A percentile compares a stretch with the other conserved stretches of the same genome.
These are phyloP conservation scores for Eupithecia dodoneata DNA, from an alignment of 2,888 invertebrate genomes.

Conservation along the genomic window DNA sequence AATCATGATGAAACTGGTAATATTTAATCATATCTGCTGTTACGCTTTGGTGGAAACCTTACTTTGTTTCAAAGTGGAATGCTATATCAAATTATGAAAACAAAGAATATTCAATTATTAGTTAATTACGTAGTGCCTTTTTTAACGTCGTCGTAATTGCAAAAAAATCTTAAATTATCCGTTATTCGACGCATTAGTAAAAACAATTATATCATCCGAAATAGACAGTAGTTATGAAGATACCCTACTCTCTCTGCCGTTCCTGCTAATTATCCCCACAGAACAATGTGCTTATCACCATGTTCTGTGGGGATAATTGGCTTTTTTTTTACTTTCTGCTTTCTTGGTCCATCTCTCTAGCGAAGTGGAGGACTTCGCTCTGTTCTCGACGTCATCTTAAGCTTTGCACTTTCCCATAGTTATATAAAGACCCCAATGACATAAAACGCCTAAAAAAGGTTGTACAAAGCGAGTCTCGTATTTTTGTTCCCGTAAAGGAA, in stretches of 20 bases:
- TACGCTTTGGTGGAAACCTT: too few relatives aligned
- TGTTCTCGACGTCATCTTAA: not conserved
- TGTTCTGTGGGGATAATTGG: too few relatives aligned
- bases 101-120: too few relatives aligned
- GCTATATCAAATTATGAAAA: too few relatives aligned
- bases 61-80: too few relatives aligned
- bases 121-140: too few relatives aligned
- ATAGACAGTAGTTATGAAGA: not conserved
- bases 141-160: too few relatives aligned
- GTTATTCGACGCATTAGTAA: not conserved
- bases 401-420: not conserved
- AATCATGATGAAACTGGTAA: not conserved
- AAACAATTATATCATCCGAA: not conserved
- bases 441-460: not conserved
- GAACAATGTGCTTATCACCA: not conserved
- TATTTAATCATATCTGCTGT: not conserved
- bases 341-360: not conserved
- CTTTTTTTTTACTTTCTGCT: not conserved
- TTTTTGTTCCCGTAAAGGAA: not conserved
- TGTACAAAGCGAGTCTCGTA: not conserved
- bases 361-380: not conserved
- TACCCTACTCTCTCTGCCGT: not conserved
- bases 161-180: too few relatives aligned
- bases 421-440: not conserved
- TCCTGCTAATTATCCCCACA: not conserved